Evolutionary conservation across 1,140 invertebrate genomes (phyloP).

Genomic region (Pectinophora gossypiella): DNA sequence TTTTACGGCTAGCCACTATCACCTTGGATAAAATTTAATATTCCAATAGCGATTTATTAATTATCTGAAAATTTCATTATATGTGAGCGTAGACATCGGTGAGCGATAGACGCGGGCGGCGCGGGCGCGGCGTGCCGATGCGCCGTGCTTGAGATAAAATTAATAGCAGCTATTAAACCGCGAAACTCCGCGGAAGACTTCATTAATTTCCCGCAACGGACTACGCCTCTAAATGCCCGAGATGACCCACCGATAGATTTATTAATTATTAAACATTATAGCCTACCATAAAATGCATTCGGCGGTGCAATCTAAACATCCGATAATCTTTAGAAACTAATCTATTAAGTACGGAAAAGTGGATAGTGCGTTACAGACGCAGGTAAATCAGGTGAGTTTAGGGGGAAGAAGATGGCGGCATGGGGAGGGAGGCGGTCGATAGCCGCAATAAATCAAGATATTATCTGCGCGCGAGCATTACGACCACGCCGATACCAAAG

Average conservation of each 20-base stretch:
- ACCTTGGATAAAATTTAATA: no score
- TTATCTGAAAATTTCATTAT: not conserved
- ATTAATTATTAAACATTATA: constrained; percentile 51
- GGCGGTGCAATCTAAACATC: not conserved
- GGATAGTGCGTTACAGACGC: constrained; percentile 6
- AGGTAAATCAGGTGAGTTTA: constrained; percentile 23
- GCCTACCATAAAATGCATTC: constrained; percentile 5
- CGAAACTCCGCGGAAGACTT: constrained; percentile 67
- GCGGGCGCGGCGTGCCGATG: constrained; percentile 35
- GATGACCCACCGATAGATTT: constrained; percentile 55
- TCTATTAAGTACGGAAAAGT: constrained; percentile 7
- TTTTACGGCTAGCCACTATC: no score
- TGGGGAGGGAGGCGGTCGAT: constrained; percentile 34
- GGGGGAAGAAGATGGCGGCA: constrained; percentile 9
- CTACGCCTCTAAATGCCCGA: constrained; percentile 50
- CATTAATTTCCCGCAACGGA: constrained; percentile 62
- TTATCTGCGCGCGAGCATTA: constrained; percentile 54
- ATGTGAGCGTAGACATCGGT: constrained; percentile 7
- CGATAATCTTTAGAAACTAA: not conserved
- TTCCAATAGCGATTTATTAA: no score
- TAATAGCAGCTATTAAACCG: constrained; percentile 65
- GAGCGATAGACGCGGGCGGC: constrained; percentile 33
- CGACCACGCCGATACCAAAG: constrained; percentile 44
- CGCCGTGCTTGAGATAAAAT: constrained; percentile 65
- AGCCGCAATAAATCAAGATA: constrained; percentile 67